A percentile compares a stretch with the other conserved stretches of the same genome.
Conservation (phyloP, 2,113 vertebrate species). For the Mirounga angustirostris region DNA sequence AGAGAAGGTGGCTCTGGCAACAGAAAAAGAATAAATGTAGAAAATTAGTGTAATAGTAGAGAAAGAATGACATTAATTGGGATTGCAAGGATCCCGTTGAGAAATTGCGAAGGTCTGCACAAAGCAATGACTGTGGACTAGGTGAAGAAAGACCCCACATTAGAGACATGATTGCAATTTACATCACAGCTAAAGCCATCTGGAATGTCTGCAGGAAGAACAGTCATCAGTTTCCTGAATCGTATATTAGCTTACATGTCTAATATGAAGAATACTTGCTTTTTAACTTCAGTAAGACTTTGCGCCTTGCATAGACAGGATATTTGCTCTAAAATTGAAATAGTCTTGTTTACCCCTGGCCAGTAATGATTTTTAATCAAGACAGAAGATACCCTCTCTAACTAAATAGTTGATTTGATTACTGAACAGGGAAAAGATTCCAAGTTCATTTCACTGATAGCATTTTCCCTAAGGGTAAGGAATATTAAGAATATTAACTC, state of each 20-base stretch:
- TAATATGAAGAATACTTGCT: neutral
- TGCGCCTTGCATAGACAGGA: neutral
- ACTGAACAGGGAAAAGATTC: slow-evolving; percentile 30
- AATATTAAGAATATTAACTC: neutral
- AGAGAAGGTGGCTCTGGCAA: neutral
- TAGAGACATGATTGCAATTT: neutral
- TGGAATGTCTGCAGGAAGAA: neutral
- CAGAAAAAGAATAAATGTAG: neutral
- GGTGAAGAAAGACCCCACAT: neutral
- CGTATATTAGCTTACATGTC: neutral
- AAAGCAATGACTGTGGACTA: neutral
- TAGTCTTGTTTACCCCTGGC: neutral
- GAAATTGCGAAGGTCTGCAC: neutral
- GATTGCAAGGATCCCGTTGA: neutral
- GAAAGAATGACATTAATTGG: neutral
- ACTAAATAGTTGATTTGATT: slow-evolving; percentile 59
- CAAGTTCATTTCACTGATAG: neutral
- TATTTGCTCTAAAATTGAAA: slow-evolving; percentile 27
- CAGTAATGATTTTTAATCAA: slow-evolving; percentile 22
- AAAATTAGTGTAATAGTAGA: neutral
- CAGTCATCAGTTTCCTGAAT: neutral
- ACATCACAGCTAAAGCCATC: neutral
- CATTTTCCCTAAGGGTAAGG: neutral
- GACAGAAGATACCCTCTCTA: neutral
- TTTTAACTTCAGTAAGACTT: neutral